phyloP scores from a whole-genome alignment of 1,140 invertebrate genomes.

The Drosophila lacertosa region DNA sequence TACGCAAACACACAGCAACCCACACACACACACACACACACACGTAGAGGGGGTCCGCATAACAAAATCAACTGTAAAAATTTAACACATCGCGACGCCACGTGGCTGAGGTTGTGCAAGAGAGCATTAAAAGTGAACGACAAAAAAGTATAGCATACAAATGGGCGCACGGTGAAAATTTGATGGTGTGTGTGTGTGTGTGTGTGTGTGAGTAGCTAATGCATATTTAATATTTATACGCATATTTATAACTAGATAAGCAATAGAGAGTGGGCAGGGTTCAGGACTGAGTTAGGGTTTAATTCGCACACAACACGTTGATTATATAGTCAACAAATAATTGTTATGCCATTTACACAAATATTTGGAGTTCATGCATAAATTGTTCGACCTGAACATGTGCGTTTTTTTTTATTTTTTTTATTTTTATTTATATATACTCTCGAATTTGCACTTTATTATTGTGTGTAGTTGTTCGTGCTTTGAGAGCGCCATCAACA shows the following conservation, averaged over 20 bases:
- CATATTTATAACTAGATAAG: slow-evolving; percentile 41
- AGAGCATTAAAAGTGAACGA: slow-evolving; percentile 25
- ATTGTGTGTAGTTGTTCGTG: background rate
- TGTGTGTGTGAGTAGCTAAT: slow-evolving; percentile 45
- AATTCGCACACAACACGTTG: slow-evolving; percentile 43
- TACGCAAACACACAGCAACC: slow-evolving; percentile 31
- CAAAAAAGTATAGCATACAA: slow-evolving; percentile 60
- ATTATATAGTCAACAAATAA: slow-evolving; percentile 52
- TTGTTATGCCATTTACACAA: slow-evolving; percentile 43
- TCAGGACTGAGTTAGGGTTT: slow-evolving; percentile 3
- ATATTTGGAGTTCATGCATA: slow-evolving; percentile 36
- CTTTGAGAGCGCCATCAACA: background rate
- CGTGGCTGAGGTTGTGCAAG: slow-evolving; percentile 21
- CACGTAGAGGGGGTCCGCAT: slow-evolving; percentile 35
- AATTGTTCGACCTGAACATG: slow-evolving; percentile 12
- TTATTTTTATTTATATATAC: too few species aligned
- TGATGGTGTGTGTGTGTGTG: slow-evolving; percentile 24
- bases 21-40: slow-evolving; percentile 29
- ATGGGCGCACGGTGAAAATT: slow-evolving; percentile 49
- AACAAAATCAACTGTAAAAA: slow-evolving; percentile 80
- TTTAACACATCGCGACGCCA: slow-evolving; percentile 67
- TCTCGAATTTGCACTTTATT: background rate
- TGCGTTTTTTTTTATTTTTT: background rate
- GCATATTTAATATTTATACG: slow-evolving; percentile 76
- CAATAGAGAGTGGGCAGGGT: slow-evolving; percentile 8